Percentiles rank a stretch among this genome's conserved stretches.
These are phyloP conservation scores for Diglossa cyanea DNA, from an alignment of 2,797 vertebrate genomes.

Conservation along the genomic window DNA sequence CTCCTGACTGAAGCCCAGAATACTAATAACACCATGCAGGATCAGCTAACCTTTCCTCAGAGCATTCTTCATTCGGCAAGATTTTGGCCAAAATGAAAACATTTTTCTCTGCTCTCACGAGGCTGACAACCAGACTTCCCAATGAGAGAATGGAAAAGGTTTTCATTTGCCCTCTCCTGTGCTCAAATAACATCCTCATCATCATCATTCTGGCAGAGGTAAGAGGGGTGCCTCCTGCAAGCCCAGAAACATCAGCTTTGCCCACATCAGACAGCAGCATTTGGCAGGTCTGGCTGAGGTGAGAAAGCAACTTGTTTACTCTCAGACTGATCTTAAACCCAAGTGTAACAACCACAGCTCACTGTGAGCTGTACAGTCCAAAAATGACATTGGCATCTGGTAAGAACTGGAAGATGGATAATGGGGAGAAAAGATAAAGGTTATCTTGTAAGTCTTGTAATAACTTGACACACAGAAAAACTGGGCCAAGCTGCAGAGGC, in stretches of 20 bases:
- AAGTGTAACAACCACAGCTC: not conserved
- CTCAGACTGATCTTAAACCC: not conserved
- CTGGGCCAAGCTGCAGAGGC: not conserved
- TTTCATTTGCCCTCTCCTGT: not conserved
- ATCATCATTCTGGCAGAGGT: not conserved
- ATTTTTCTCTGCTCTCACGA: not conserved
- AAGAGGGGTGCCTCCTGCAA: not conserved
- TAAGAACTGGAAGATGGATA: not conserved
- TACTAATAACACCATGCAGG: not conserved
- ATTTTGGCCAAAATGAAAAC: not conserved
- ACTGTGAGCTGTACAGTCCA: not conserved
- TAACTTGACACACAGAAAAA: not conserved
- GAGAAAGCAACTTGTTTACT: not conserved
- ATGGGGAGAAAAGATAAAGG: not conserved
- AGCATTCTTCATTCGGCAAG: not conserved
- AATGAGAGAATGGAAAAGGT: not conserved
- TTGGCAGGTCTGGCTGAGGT: not conserved
- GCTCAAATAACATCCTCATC: not conserved
- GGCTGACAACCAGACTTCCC: not conserved
- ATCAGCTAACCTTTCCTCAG: not conserved
- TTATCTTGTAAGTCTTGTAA: not conserved
- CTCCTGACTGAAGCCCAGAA: slow-evolving; percentile 36
- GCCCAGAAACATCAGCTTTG: not conserved
- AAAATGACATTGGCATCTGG: not conserved
- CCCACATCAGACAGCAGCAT: not conserved